Evolutionary conservation across 2,797 vertebrate genomes (phyloP), one percentile per base, ranked within the genome.

Genomic region (Coregonus ussuriensis): DNA sequence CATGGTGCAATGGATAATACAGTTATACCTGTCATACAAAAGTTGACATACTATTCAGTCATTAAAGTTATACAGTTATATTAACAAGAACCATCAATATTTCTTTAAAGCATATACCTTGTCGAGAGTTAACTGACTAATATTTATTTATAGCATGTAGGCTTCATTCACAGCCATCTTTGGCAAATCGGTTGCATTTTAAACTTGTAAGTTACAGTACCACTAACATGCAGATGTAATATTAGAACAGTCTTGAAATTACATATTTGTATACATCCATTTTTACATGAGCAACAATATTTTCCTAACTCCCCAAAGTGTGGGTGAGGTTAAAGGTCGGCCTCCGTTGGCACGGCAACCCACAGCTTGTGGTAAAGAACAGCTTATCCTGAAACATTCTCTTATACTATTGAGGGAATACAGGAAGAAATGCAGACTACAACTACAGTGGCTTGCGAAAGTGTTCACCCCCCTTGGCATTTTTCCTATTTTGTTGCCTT

Each of bases 341-440:
- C 86, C 33, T 79, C 56, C 86, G 86, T 91, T 86, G 88, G 91
- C 87, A 79, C 89, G 72, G 79, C 37, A 83, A 90, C 76, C 82
- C 72, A 15, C 68, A 91, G 89, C 81, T 89, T 91, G 87, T 82
- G 76, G 77, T 91, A 89, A 90, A 87, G 76, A 72, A 90, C 86
- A 91, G 85, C 91, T 92, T 92, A 91, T 92, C 87, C 87, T 71
- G 78, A 78, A 87, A 89, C 79, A 77, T 74, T 86, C 25, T 67
- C 78, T 82, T 85, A 80, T 83, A 84, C 77, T 74, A 84, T 76
- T 74, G n/a, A 76, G 37, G 75, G 84, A 79, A 81, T 56, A 84
- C 84, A 84, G 86, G 84, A 88, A 81, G 78, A 80, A 85, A 25
- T 63, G 86, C 82, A 76, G 82, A 89, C 84, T 84, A 89, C 79